phyloP scores from a whole-genome alignment of 2,113 vertebrate species.

The Psittacus erithacus region DNA sequence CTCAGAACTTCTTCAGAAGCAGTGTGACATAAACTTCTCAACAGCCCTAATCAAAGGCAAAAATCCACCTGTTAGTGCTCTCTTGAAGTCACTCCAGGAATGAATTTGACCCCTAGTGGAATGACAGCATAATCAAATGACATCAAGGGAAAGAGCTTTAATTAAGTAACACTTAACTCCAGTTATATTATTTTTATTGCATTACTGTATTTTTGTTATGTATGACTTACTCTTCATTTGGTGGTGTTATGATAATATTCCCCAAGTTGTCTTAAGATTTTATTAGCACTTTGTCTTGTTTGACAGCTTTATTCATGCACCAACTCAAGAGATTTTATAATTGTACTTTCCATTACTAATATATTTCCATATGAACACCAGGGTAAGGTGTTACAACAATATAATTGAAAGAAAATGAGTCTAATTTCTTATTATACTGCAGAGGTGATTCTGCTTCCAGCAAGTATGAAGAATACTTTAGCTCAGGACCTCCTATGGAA shows the following conservation, averaged over 20 bases:
- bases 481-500: neutral
- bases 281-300: conserved; percentile 47
- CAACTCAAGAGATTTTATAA: conserved; percentile 14
- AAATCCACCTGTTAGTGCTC: neutral
- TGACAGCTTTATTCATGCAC: conserved; percentile 36
- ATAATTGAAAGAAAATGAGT: neutral
- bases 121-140: neutral
- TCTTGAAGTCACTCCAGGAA: neutral
- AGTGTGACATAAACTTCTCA: neutral
- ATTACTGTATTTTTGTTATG: conserved; percentile 3
- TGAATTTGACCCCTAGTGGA: neutral
- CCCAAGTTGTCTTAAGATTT: neutral
- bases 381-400: neutral
- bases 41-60: neutral
- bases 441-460: neutral
- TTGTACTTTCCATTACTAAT: neutral
- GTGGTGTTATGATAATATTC: neutral
- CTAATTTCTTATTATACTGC: neutral
- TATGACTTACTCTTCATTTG: neutral
- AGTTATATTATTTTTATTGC: neutral
- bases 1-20: neutral
- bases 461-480: neutral
- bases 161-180: neutral
- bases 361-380: neutral
- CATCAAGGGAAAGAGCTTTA: neutral